These are phyloP conservation scores for Fragum sueziense DNA, from an alignment of 2,888 invertebrate genomes.

Conservation along the genomic window DNA sequence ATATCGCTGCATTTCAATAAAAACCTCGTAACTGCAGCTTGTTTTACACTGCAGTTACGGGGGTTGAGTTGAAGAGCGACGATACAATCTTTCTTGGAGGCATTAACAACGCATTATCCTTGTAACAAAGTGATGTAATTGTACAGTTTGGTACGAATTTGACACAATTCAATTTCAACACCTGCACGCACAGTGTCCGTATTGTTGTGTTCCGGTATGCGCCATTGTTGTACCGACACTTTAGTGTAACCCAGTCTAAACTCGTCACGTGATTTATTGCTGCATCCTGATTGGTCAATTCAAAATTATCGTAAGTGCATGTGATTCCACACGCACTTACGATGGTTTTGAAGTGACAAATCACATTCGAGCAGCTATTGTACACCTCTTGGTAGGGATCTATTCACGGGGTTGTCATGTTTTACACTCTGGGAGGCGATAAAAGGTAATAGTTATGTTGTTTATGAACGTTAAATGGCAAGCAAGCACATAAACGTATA, in stretches of 20 bases:
- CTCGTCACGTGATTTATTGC: slow-evolving; percentile 52
- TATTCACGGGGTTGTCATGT: slow-evolving; percentile 39
- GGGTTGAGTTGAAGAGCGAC: too few relatives aligned
- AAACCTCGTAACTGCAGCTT: too few relatives aligned
- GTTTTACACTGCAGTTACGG: too few relatives aligned
- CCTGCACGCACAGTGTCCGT: slow-evolving; percentile 44
- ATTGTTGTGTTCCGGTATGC: slow-evolving; percentile 42
- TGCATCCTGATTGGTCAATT: slow-evolving; percentile 17
- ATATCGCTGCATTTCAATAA: too few relatives aligned
- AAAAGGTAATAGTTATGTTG: slow-evolving; percentile 53
- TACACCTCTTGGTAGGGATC: slow-evolving; percentile 40
- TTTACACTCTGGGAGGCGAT: slow-evolving; percentile 46
- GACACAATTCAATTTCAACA: slow-evolving; percentile 38
- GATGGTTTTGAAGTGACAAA: too few relatives aligned
- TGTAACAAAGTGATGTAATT: slow-evolving; percentile 17
- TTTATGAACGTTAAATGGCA: slow-evolving; percentile 58
- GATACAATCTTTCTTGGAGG: neutral
- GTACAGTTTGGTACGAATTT: slow-evolving; percentile 4
- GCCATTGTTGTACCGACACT: slow-evolving; percentile 42
- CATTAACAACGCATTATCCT: neutral
- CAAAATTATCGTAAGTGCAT: too few relatives aligned
- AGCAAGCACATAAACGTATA: slow-evolving; percentile 43
- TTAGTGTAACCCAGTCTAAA: slow-evolving; percentile 33
- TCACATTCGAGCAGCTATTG: slow-evolving; percentile 26
- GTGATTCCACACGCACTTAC: too few relatives aligned